phyloP scores from a whole-genome alignment of 2,888 invertebrate genomes.

The Timandra comae region DNA sequence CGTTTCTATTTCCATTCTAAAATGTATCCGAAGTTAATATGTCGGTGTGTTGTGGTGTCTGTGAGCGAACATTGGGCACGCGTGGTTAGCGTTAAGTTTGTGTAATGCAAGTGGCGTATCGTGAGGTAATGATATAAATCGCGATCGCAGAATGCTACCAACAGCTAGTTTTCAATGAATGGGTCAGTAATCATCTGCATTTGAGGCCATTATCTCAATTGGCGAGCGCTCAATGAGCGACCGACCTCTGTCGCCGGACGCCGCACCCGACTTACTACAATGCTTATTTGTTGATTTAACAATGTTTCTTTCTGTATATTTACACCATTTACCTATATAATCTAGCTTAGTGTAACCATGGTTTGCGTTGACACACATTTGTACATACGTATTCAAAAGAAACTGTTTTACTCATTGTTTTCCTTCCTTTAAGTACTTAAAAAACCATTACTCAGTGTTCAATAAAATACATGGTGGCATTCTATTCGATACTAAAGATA shows the following conservation, averaged over 20 bases:
- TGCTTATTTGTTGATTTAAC: conserved; percentile 56
- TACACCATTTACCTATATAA: conserved; percentile 11
- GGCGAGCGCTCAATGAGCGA: conserved; percentile 63
- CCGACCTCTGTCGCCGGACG: conserved; percentile 62
- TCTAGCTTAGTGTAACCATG: too few species aligned
- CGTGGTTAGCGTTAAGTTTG: conserved; percentile 52
- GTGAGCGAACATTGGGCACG: conserved; percentile 31
- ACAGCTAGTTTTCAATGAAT: conserved; percentile 67
- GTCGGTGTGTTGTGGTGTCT: conserved; percentile 12
- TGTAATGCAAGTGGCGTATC: conserved; percentile 42
- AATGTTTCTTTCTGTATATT: conserved; percentile 52
- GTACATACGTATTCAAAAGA: too few species aligned
- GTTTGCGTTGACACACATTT: too few species aligned
- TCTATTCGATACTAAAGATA: too few species aligned
- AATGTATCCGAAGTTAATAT: conserved; percentile 24
- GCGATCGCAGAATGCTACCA: conserved; percentile 41
- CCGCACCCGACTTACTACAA: conserved; percentile 59
- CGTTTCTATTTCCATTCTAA: conserved; percentile 29
- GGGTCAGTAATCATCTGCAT: conserved; percentile 73
- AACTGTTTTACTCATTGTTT: too few species aligned
- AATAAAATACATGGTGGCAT: too few species aligned
- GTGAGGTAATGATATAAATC: conserved; percentile 48
- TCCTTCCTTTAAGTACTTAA: too few species aligned
- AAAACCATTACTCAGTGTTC: too few species aligned
- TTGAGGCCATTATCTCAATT: conserved; percentile 74